A percentile compares a stretch with the other conserved stretches of the same genome.
phyloP scores from a whole-genome alignment of 1,140 invertebrate genomes.

The Pinna nobilis region DNA sequence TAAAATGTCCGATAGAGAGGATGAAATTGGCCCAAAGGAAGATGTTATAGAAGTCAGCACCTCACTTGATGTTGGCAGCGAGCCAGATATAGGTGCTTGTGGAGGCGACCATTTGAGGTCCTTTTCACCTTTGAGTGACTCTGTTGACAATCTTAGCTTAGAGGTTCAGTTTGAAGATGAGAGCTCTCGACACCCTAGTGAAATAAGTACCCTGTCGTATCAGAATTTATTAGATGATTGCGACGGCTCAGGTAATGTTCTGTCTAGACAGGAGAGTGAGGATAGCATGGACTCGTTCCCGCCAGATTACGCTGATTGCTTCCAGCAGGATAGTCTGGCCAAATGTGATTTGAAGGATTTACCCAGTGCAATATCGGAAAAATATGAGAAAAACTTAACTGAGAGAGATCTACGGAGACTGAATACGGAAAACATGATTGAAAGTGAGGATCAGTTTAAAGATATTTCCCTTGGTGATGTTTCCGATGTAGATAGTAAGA shows the following conservation, averaged over 20 bases:
- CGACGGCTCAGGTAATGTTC: slow-evolving; percentile 48
- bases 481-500: slow-evolving; percentile 8
- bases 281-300: slow-evolving; percentile 67
- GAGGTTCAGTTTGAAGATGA: slow-evolving; percentile 71
- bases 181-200: slow-evolving; percentile 70
- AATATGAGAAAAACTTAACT: slow-evolving; percentile 44
- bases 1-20: slow-evolving; percentile 38
- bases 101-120: slow-evolving; percentile 48
- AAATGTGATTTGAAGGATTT: slow-evolving; percentile 55
- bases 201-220: slow-evolving; percentile 70
- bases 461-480: slow-evolving; percentile 24
- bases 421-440: slow-evolving; percentile 4
- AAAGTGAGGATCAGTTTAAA: slow-evolving; percentile 25
- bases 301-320: slow-evolving; percentile 57
- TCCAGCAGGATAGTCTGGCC: slow-evolving; percentile 50
- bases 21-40: slow-evolving; percentile 6
- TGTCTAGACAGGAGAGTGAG: slow-evolving; percentile 66
- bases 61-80: slow-evolving; percentile 11
- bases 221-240: slow-evolving; percentile 69
- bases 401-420: slow-evolving; percentile 20
- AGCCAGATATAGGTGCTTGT: slow-evolving; percentile 49
- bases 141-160: slow-evolving; percentile 67
- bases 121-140: slow-evolving; percentile 45
- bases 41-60: neutral
- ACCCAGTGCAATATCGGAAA: slow-evolving; percentile 46